phyloP scores from a whole-genome alignment of 2,888 invertebrate species.

The Litoditis marina region DNA sequence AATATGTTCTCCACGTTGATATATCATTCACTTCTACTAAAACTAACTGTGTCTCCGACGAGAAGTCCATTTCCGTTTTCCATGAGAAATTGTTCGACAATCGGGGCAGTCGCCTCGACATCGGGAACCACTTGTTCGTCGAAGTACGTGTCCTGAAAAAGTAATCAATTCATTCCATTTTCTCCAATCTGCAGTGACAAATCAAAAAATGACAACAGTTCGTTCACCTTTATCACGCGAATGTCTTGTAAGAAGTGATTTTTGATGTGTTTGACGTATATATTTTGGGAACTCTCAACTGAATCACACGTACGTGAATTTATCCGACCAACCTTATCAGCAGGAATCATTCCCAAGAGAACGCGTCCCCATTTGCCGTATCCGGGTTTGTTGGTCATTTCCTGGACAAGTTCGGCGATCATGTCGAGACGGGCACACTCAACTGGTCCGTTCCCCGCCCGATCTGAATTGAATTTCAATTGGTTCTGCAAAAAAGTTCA shows the following conservation, averaged over 20 bases:
- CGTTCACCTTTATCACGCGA: no score
- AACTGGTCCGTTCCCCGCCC: slow-evolving; percentile 40
- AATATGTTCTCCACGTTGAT: no score
- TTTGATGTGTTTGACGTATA: no score
- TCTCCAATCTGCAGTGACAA: neutral
- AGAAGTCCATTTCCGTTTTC: slow-evolving; percentile 46
- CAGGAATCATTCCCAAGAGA: slow-evolving; percentile 28
- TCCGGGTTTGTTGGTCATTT: slow-evolving; percentile 26
- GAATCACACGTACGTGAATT: no score
- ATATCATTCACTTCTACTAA: no score
- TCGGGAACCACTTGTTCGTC: slow-evolving; percentile 46
- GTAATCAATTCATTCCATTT: no score
- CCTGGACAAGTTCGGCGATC: slow-evolving; percentile 48
- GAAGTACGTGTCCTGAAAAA: slow-evolving; percentile 31
- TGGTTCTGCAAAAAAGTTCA: no score
- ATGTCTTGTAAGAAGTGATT: no score
- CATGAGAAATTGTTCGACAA: slow-evolving; percentile 49
- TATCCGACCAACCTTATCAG: slow-evolving; percentile 16
- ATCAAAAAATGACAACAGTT: neutral
- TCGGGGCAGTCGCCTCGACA: slow-evolving; percentile 44
- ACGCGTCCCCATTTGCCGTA: slow-evolving; percentile 30
- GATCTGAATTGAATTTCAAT: slow-evolving; percentile 16
- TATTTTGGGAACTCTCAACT: no score
- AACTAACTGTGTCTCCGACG: slow-evolving; percentile 39
- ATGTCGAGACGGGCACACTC: slow-evolving; percentile 50